Evolutionary conservation across 1,140 invertebrate genomes (phyloP), one percentile per base, ranked within the genome.

Genomic region (Berghia stephanieae): DNA sequence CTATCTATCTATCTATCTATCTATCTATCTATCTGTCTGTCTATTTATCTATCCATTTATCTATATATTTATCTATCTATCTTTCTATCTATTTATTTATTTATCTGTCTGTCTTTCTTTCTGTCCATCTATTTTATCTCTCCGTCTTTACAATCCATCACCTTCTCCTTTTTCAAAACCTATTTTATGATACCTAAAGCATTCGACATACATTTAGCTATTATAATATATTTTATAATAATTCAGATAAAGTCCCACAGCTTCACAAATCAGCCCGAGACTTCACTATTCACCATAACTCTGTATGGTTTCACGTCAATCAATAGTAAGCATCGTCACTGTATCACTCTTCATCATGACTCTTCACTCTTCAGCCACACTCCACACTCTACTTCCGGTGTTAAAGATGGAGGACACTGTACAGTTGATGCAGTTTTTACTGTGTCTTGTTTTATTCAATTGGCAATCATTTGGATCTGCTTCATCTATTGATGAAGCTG

Each of bases 381-480:
- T 60, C n/a, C 31, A 24, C 27, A 31, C 27, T 6, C 36, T 24
- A 73, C 43, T 57, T 73, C 71, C 71, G 43, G 52, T 63, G 63
- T 72, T 68, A n/a, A 80, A 75, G 24, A 80, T 80, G 79, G 79
- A 80, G 75, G 79, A 80, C 42, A 49, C 75, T 16, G 55, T 72
- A 55, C 79, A 80, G 71, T 77, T 77, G n/a, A 38, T 75, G 16
- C 79, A 77, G 31, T 73, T 80, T 60, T 44, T 80, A 27, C 36
- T 80, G 40, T 80, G 79, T 75, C 70, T 80, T 38, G 55, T 80
- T 67, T 21, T 80, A 3, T 80, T 80, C 60, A 74, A 73, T 43
- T 69, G 76, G 52, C 43, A 68, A 18, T 55, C 69, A 31, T 76
- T 76, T 75, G 77, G 42, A 31, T 69, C 38, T 44, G 68, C 43